Conservation (phyloP, 2,113 vertebrate species). For the Riparia riparia region DNA sequence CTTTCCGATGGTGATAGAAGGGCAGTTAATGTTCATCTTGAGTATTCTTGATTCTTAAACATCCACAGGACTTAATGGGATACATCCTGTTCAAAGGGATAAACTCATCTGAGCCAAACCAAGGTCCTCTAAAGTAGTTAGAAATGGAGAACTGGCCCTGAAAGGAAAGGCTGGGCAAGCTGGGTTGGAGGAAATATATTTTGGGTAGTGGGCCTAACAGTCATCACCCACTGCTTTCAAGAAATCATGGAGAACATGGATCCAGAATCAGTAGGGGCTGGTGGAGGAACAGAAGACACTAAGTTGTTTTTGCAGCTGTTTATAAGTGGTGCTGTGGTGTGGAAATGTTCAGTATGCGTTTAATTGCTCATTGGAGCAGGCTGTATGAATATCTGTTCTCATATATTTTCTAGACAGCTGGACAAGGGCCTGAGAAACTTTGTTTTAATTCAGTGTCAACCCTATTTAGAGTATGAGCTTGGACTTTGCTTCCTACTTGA, state of each 20-base stretch:
- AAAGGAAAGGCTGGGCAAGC: background rate
- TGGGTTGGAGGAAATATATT: background rate
- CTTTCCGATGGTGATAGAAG: background rate
- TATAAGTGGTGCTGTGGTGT: background rate
- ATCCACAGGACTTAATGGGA: background rate
- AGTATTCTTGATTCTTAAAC: background rate
- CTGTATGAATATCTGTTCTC: background rate
- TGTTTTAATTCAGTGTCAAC: background rate
- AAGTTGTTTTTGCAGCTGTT: background rate
- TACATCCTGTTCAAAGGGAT: background rate
- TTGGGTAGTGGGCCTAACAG: accelerated
- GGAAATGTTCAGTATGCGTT: background rate
- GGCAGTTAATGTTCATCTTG: background rate
- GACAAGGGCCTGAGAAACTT: background rate
- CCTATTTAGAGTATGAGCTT: background rate
- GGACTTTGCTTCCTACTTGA: background rate
- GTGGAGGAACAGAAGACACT: background rate
- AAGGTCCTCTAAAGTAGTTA: background rate
- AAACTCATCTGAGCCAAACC: background rate
- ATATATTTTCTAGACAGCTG: background rate
- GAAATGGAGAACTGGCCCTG: background rate
- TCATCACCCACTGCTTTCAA: background rate
- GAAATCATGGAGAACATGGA: background rate
- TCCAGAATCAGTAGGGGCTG: background rate
- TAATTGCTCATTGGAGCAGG: background rate